Evolutionary conservation across 2,888 invertebrate species (phyloP), one percentile per base, ranked within the genome.

Genomic region (Sphecodes monilicornis): DNA sequence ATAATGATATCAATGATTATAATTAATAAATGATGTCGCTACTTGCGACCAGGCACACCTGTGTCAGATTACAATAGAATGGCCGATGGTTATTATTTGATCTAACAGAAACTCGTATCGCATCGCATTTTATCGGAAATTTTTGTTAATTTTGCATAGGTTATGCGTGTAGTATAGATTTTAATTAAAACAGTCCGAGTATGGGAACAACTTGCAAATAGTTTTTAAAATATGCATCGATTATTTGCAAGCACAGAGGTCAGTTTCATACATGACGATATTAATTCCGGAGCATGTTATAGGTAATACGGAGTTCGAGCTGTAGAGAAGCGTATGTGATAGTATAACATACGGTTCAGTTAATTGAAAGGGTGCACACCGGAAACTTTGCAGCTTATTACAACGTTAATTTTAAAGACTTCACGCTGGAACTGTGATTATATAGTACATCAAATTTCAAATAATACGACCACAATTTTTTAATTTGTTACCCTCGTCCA

Each of bases 161-260:
- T 54, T 54, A 54, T 3, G n/a, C 11, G 54, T n/a, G n/a, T 11
- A 43, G 16, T 4, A 4, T 16, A n/a, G 54, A n/a, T 54, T n/a
- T 54, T 54, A 54, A 54, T 54, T 54, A 54, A 54, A 54, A 54
- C 54, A 54, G 11, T n/a, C n/a, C n/a, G n/a, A n/a, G 54, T n/a
- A 11, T n/a, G n/a, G n/a, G 54, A 11, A 11, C n/a, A n/a, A n/a
- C n/a, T n/a, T 54, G 54, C 11, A 11, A 54, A 54, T n/a, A 54
- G 54, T 11, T n/a, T 54, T 54, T 54, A 54, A 54, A 54, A 11
- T 54, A n/a, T 1, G 54, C n/a, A 54, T 54, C 54, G 54, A 54
- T 54, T 54, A n/a, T 11, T n/a, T 11, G 54, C 8, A 54, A 11
- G 54, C 11, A n/a, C 54, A 54, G 54, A 54, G 54, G n/a, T n/a